Conservation (phyloP, 2,113 vertebrate genomes). For the Gulo gulo region DNA sequence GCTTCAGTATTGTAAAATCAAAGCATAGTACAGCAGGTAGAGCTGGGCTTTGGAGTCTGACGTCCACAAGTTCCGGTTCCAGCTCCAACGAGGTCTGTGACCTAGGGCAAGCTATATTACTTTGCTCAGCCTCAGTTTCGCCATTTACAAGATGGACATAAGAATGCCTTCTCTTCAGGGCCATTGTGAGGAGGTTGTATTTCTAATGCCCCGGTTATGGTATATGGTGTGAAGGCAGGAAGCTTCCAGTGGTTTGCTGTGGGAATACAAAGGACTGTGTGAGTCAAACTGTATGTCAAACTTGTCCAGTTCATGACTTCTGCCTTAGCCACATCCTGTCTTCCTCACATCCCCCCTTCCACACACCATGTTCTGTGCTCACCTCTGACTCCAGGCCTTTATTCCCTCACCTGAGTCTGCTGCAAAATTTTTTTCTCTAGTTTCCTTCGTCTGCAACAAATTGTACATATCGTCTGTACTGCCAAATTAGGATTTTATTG, state of each 20-base stretch:
- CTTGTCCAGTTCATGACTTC: background rate
- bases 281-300: background rate
- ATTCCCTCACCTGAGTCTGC: background rate
- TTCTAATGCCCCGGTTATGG: background rate
- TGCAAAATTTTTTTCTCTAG: background rate
- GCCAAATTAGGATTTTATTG: background rate
- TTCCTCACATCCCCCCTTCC: background rate
- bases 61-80: background rate
- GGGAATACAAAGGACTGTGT: background rate
- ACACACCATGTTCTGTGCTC: background rate
- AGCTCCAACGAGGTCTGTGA: background rate
- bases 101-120: background rate
- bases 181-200: background rate
- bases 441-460: background rate
- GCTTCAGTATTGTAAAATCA: background rate
- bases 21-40: background rate
- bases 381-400: background rate
- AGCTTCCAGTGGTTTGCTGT: background rate
- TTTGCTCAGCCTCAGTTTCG: background rate
- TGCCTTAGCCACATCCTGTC: background rate
- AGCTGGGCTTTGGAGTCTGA: background rate
- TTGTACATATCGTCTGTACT: background rate
- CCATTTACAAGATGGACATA: background rate
- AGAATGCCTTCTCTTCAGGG: background rate
- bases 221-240: background rate